Evolutionary conservation across 2,113 vertebrate genomes (phyloP).

Genomic region (Hippocampus guttulatus): DNA sequence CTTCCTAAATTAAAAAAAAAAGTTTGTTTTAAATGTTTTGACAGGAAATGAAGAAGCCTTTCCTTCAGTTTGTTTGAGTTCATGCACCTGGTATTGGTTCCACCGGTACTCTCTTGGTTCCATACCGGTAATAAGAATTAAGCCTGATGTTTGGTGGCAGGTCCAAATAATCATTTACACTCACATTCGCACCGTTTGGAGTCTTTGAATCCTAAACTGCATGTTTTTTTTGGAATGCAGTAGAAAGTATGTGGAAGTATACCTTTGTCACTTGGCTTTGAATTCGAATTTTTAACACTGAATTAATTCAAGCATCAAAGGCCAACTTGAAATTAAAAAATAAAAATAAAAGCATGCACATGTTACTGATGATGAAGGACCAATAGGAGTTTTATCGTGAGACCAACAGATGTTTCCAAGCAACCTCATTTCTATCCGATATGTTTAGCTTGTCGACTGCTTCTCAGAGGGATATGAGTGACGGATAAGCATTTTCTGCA

Average conservation of each 20-base stretch:
- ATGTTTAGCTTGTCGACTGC: not conserved
- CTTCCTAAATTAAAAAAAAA: not conserved
- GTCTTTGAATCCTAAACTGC: no score
- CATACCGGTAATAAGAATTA: no score
- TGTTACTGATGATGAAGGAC: no score
- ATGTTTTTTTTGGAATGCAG: no score
- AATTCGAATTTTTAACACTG: no score
- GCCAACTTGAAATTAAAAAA: no score
- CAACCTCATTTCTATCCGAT: constrained; percentile 1
- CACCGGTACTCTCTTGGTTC: not conserved
- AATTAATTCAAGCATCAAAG: no score
- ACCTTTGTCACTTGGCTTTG: no score
- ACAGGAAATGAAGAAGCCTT: not conserved
- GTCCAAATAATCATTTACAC: no score
- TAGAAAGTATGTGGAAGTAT: no score
- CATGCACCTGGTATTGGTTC: not conserved
- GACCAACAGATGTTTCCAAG: not conserved
- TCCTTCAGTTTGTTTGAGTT: not conserved
- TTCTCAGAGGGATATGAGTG: not conserved
- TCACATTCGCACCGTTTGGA: no score
- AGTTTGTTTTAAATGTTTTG: not conserved
- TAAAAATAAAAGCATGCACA: not conserved
- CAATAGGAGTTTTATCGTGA: constrained; percentile 8
- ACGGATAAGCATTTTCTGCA: not conserved
- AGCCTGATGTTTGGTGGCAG: no score